Percentiles rank a stretch among this genome's conserved stretches.
Evolutionary conservation across 1,140 invertebrate species (phyloP).

Genomic region (Scaptomyza hsui): DNA sequence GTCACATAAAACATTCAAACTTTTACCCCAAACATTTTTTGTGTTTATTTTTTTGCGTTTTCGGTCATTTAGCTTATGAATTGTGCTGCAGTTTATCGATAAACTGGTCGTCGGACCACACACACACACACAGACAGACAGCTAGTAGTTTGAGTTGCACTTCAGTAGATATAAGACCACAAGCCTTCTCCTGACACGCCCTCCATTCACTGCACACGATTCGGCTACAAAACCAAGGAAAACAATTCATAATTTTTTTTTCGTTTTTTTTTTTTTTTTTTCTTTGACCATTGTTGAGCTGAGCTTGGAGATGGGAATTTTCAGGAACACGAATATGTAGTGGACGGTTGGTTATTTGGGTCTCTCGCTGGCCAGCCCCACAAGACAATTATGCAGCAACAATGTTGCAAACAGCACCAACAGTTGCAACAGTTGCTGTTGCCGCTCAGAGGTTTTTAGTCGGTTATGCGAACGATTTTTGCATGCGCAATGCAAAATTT

Average conservation of each 20-base stretch:
- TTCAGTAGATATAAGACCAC: conserved; percentile 24
- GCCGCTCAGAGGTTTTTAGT: conserved; percentile 4
- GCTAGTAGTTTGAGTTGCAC: conserved; percentile 13
- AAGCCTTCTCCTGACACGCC: conserved; percentile 29
- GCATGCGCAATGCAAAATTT: conserved; percentile 68
- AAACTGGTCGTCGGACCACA: conserved; percentile 48
- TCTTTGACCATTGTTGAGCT: conserved; percentile 1
- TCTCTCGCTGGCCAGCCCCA: conserved; percentile 1
- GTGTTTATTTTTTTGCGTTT: conserved; percentile 8
- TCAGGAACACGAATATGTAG: not conserved
- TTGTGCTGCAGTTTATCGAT: conserved; percentile 35
- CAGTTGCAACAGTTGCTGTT: conserved; percentile 17
- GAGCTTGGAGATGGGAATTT: not conserved
- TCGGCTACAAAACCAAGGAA: conserved; percentile 6
- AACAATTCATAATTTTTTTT: conserved; percentile 32
- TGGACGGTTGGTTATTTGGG: not conserved
- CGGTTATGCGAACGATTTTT: conserved; percentile 39
- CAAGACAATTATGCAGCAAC: conserved; percentile 18
- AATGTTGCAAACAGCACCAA: conserved; percentile 23
- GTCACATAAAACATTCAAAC: conserved; percentile 32
- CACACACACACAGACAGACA: conserved; percentile 30
- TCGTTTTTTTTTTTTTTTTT: not conserved
- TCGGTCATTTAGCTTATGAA: not conserved
- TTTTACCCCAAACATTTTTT: conserved; percentile 33
- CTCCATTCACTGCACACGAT: conserved; percentile 32